Base-by-base conservation (phyloP, 2,797 vertebrate species). In the Amphiprion clarkii region DNA sequence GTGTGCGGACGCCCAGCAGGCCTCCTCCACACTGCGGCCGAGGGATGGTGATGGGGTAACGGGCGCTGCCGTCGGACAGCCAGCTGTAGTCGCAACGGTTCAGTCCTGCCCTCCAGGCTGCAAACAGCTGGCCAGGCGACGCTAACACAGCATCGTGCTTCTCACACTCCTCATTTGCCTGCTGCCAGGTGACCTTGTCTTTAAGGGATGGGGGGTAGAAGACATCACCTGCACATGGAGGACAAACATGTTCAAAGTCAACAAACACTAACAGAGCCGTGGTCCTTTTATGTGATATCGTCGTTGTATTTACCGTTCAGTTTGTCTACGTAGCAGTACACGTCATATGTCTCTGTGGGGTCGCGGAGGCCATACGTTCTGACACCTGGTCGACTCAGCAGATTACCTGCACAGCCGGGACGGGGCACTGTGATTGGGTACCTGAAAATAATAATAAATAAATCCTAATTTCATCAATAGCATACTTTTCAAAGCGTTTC, bases 51-150 rank as follows among this genome's bases (percentile, higher is more conserved):
- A 97, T 88, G 6, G 98, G 98, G 88, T 98, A 96, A n/a, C 98
- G 97, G 42, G 94, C 97, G 2, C 97, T 99, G 82, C 96, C 96
- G 0, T 99, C 97, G 0, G 95, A 91, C 74, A 99, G 91, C 98
- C 98, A 99, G 71, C 97, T 95, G 2, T 96, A 97, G 92, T 98
- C 95, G 6, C 98, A 99, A 78, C 96, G 96, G 92, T 97, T 95
- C 48, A 97, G 93, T 67, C 97, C 97, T 0, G 84, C 93, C 78
- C 95, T 95, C 98, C 98, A 99, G 10, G 98, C 98, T 0, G 96
- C 96, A 0, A 96, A 96, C 56, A 99, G 90, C 10, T 98, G 96
- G 7, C 97, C 97, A 0, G 96, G 95, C 0, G 96, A 95, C 0
- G 98, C 97, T 79, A 99, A 60, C 33, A 92, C 88, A 0, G 95